Conservation (phyloP, 2,797 vertebrate species). For the Coregonus ussuriensis region DNA sequence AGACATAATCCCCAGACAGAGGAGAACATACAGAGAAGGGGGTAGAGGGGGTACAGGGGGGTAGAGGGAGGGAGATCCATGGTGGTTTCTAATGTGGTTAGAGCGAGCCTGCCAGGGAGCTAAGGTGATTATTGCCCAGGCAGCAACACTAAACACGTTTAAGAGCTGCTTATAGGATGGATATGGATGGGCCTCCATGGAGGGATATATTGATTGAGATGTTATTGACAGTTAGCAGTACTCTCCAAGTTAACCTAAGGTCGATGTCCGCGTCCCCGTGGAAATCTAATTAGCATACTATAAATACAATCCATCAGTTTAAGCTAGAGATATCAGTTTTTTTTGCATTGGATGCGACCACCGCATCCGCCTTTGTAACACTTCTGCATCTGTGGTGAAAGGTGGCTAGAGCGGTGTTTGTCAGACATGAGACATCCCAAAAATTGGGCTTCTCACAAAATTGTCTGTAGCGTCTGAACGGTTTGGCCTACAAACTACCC, state of each 20-base stretch:
- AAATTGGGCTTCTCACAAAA: no score
- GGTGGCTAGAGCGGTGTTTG: no score
- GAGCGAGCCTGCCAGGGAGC: constrained; percentile 51
- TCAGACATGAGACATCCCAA: no score
- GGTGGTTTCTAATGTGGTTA: constrained; percentile 62
- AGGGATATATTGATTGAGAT: constrained; percentile 63
- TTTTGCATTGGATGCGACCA: no score
- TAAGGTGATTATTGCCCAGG: constrained; percentile 61
- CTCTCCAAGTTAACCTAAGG: constrained; percentile 52
- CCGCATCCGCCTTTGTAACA: no score
- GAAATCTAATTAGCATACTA: no score
- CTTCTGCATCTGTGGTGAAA: no score
- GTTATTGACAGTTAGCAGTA: constrained; percentile 62
- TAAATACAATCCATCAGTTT: no score
- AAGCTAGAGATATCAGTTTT: no score
- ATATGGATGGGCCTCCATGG: constrained; percentile 36
- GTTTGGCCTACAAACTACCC: no score
- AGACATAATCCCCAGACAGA: constrained; percentile 9
- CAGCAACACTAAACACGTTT: constrained; percentile 68
- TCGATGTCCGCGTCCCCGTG: no score
- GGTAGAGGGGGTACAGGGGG: not conserved
- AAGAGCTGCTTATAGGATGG: constrained; percentile 55
- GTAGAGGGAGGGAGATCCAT: constrained; percentile 36
- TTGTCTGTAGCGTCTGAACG: no score
- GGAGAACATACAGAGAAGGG: constrained; percentile 22